phyloP scores from a whole-genome alignment of 2,888 invertebrate genomes.

The Cephus runcator region DNA sequence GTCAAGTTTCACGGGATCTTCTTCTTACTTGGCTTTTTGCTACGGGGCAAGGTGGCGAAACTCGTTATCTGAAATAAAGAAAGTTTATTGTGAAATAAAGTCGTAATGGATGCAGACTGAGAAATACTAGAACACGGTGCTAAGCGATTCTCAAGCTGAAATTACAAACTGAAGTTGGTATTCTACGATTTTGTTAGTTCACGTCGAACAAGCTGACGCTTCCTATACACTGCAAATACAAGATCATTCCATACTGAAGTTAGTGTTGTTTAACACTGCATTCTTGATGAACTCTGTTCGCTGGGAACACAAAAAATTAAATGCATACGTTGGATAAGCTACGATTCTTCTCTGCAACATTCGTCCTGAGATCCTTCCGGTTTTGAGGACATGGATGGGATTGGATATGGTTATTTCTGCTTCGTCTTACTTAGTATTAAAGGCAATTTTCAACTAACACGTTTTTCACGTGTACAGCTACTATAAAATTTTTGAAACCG shows the following conservation, averaged over 20 bases:
- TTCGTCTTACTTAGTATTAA: neutral
- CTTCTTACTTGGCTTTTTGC: conserved; percentile 79
- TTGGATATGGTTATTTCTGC: neutral
- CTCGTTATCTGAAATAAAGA: conserved; percentile 73
- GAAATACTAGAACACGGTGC: neutral
- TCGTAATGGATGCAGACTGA: neutral
- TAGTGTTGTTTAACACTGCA: neutral
- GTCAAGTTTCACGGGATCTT: conserved; percentile 65
- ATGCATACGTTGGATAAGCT: neutral
- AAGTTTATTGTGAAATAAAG: conserved; percentile 27
- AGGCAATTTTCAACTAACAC: neutral
- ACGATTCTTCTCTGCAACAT: neutral
- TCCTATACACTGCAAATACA: neutral
- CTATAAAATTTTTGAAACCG: neutral
- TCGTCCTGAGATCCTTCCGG: neutral
- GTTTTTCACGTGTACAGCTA: neutral
- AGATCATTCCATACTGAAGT: neutral
- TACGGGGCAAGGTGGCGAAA: conserved; percentile 79
- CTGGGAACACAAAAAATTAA: neutral
- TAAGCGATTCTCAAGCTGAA: neutral
- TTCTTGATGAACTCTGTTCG: neutral
- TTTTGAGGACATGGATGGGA: neutral
- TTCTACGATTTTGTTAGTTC: neutral
- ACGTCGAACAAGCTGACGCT: neutral
- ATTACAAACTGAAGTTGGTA: neutral